Conservation (phyloP, 2,888 invertebrate genomes). For the Glaucopsyche alexis region DNA sequence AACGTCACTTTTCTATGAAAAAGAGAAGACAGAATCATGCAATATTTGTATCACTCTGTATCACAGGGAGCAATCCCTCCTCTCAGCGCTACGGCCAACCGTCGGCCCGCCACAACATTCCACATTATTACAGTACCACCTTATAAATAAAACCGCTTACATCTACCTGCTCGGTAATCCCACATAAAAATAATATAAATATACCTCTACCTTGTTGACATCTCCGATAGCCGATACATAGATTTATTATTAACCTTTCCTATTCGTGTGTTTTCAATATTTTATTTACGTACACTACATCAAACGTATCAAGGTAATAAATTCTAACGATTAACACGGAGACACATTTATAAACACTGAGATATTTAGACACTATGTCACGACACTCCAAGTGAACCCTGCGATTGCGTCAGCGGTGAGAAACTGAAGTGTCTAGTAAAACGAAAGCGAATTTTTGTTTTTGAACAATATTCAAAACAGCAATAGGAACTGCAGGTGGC, state of each 20-base stretch:
- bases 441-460: slow-evolving; percentile 46
- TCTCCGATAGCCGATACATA: slow-evolving; percentile 49
- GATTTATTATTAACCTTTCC: slow-evolving; percentile 36
- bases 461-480: slow-evolving; percentile 72
- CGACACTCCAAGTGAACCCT: slow-evolving; percentile 18
- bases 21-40: too few relatives aligned
- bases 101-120: slow-evolving; percentile 62
- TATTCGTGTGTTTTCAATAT: slow-evolving; percentile 29
- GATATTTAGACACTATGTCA: slow-evolving; percentile 28
- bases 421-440: slow-evolving; percentile 40
- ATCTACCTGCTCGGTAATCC: slow-evolving; percentile 64
- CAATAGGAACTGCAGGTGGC: slow-evolving; percentile 63
- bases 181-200: slow-evolving; percentile 50
- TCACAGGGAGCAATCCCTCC: slow-evolving; percentile 45
- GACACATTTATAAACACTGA: slow-evolving; percentile 24
- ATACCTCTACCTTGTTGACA: slow-evolving; percentile 62
- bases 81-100: slow-evolving; percentile 50
- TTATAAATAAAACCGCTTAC: slow-evolving; percentile 73
- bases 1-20: too few relatives aligned
- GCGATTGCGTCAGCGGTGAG: slow-evolving; percentile 16
- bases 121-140: slow-evolving; percentile 66
- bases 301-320: slow-evolving; percentile 26
- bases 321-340: slow-evolving; percentile 22
- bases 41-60: slow-evolving; percentile 51
- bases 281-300: slow-evolving; percentile 25